A percentile compares a stretch with the other conserved stretches of the same genome.
Conservation (phyloP, 2,113 vertebrate species). For the Geococcyx californianus region DNA sequence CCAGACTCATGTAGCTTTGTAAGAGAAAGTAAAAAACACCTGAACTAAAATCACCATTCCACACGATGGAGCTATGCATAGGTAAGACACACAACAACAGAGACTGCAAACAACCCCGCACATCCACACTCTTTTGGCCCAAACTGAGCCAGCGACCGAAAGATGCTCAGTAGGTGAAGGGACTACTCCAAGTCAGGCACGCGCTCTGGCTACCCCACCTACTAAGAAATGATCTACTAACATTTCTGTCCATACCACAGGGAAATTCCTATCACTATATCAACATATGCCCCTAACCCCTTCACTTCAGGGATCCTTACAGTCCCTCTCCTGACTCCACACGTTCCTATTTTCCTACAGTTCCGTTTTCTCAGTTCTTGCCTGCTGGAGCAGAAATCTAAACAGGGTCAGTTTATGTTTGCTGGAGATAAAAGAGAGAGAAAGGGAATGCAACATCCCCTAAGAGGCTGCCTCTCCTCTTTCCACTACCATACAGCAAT, state of each 20-base stretch:
- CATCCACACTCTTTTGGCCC: not conserved
- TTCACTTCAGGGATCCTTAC: not conserved
- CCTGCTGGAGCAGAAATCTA: not conserved
- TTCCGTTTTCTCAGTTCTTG: not conserved
- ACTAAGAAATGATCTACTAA: not conserved
- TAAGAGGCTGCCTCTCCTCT: not conserved
- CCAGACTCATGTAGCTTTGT: slow-evolving; percentile 81
- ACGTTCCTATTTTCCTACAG: not conserved
- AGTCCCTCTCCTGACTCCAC: not conserved
- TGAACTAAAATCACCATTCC: not conserved
- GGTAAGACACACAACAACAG: not conserved
- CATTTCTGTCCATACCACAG: not conserved
- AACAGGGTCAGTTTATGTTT: not conserved
- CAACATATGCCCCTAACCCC: no score
- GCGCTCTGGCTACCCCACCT: not conserved
- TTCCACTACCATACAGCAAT: no score
- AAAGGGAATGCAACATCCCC: fast-evolving
- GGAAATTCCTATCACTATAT: not conserved
- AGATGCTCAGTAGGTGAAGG: not conserved
- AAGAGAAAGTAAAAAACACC: not conserved
- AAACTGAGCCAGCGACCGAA: not conserved
- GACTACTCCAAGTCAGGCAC: not conserved
- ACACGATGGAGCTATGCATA: fast-evolving
- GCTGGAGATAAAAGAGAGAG: not conserved
- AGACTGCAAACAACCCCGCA: not conserved